Percentiles rank a stretch among this genome's conserved stretches.
Conservation (phyloP, 2,888 invertebrate species). For the Eupithecia subfuscata region DNA sequence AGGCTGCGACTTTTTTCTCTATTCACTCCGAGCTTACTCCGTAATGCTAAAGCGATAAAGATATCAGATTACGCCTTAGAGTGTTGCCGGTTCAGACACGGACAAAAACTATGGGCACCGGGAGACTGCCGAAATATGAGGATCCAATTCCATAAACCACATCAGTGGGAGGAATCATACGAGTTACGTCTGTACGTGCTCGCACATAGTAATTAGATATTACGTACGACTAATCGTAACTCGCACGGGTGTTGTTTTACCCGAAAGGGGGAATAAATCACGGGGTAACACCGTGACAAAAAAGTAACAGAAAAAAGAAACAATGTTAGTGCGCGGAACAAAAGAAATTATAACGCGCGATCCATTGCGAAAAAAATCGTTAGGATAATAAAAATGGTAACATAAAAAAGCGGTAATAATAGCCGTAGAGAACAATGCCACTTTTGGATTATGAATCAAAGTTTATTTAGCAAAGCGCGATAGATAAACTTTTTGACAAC, state of each 20-base stretch:
- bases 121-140: slow-evolving; percentile 83
- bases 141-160: slow-evolving; percentile 83
- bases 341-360: slow-evolving; percentile 81
- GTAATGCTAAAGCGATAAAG: slow-evolving; percentile 61
- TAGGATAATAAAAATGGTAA: slow-evolving; percentile 81
- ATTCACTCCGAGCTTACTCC: slow-evolving; percentile 52
- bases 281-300: slow-evolving; percentile 73
- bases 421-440: slow-evolving; percentile 76
- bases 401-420: slow-evolving; percentile 79
- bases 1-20: slow-evolving; percentile 55
- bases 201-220: slow-evolving; percentile 83
- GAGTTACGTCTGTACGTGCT: slow-evolving; percentile 82
- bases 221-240: slow-evolving; percentile 82
- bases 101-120: slow-evolving; percentile 74
- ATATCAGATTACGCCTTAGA: slow-evolving; percentile 73
- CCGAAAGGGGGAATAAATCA: slow-evolving; percentile 82
- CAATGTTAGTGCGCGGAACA: slow-evolving; percentile 80
- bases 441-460: slow-evolving; percentile 71
- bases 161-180: slow-evolving; percentile 77
- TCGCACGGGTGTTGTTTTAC: slow-evolving; percentile 83
- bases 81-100: slow-evolving; percentile 66
- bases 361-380: slow-evolving; percentile 80
- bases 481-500: slow-evolving; percentile 75
- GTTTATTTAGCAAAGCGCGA: slow-evolving; percentile 73
- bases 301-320: slow-evolving; percentile 73